Evolutionary conservation across 2,797 vertebrate species (phyloP).

Genomic region (Xiphophorus birchmanni): DNA sequence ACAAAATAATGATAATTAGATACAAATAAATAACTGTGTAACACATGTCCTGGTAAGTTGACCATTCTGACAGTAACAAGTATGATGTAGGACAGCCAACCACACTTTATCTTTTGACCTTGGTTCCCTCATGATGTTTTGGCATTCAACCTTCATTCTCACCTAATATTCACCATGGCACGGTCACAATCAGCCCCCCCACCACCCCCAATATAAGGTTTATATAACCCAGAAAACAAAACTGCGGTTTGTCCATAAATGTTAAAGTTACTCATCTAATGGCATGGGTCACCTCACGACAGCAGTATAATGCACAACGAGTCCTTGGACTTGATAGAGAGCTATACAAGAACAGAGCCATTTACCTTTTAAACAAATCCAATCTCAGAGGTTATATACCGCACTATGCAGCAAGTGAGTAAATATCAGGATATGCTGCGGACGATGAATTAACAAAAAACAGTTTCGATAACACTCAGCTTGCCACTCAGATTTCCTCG

Average conservation of each 20-base stretch:
- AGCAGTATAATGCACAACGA: neutral
- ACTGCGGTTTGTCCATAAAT: no score
- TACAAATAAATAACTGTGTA: neutral
- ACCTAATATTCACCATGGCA: no score
- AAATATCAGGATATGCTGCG: neutral
- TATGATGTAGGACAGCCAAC: neutral
- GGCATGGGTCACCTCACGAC: neutral
- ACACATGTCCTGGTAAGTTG: neutral
- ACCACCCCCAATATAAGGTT: no score
- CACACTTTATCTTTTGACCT: neutral
- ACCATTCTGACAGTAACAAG: neutral
- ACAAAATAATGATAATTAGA: neutral
- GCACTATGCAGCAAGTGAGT: neutral
- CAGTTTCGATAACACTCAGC: constrained; percentile 43
- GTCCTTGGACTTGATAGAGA: neutral
- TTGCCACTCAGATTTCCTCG: constrained; percentile 46
- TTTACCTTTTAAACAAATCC: neutral
- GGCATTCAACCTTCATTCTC: no score
- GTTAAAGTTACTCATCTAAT: neutral
- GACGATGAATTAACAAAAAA: constrained; percentile 15
- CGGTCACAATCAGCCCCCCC: no score
- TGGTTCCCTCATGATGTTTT: no score
- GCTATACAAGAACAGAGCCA: neutral
- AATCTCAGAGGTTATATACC: neutral
- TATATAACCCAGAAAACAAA: no score